These are phyloP conservation scores for Spilosoma lubricipeda DNA, from an alignment of 2,888 invertebrate species.

Conservation along the genomic window DNA sequence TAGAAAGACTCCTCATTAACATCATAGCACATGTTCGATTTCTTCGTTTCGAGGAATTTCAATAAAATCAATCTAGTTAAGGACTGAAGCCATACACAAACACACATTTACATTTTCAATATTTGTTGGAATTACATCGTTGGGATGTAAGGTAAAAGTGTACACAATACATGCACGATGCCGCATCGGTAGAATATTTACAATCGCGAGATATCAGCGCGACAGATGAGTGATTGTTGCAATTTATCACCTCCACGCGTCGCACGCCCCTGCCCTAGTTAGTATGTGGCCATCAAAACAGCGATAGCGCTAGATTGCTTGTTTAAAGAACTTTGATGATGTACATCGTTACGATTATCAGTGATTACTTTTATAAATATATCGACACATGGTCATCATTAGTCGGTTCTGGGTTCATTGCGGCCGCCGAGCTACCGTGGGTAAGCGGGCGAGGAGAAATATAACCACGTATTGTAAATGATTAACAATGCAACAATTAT, in stretches of 20 bases:
- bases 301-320: too few relatives aligned
- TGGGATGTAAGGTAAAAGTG: neutral
- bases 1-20: too few relatives aligned
- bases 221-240: slow-evolving; percentile 51
- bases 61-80: neutral
- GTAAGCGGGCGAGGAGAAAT: too few relatives aligned
- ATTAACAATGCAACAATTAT: too few relatives aligned
- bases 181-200: slow-evolving; percentile 32
- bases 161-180: neutral
- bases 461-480: too few relatives aligned
- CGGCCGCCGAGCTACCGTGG: too few relatives aligned
- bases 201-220: slow-evolving; percentile 39
- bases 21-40: too few relatives aligned
- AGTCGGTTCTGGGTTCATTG: too few relatives aligned
- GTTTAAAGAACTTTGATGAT: too few relatives aligned
- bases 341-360: too few relatives aligned
- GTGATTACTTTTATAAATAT: too few relatives aligned
- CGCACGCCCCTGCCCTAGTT: slow-evolving; percentile 37
- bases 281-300: slow-evolving; percentile 25
- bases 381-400: too few relatives aligned
- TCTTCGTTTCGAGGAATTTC: neutral
- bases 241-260: slow-evolving; percentile 44
- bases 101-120: neutral
- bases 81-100: neutral
- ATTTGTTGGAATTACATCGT: neutral